Percentiles rank a stretch among this genome's conserved stretches.
phyloP scores from a whole-genome alignment of 2,113 vertebrate species.

The Apodemus speciosus region DNA sequence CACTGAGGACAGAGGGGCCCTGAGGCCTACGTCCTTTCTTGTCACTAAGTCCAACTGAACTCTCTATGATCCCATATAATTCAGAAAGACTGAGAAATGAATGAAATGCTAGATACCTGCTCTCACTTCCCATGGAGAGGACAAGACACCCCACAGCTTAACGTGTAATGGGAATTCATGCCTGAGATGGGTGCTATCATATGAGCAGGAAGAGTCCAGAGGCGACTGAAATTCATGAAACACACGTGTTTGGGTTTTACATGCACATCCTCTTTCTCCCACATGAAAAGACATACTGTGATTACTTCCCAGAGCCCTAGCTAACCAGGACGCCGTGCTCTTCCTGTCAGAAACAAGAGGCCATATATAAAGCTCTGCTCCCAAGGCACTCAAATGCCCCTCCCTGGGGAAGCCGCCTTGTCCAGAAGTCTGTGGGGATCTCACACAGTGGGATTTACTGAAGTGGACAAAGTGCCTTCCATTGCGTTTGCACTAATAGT shows the following conservation, averaged over 20 bases:
- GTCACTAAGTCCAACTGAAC: not conserved
- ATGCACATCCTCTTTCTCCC: not conserved
- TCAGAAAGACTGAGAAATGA: not conserved
- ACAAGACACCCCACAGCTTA: not conserved
- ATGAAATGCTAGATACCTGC: not conserved
- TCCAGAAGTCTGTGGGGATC: not conserved
- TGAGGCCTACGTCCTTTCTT: not conserved
- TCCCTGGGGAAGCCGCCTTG: not conserved
- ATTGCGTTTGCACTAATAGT: not conserved
- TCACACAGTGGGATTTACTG: not conserved
- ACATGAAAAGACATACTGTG: not conserved
- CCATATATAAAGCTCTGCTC: not conserved
- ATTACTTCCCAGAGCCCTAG: not conserved
- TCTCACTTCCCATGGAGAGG: not conserved
- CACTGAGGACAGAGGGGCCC: not conserved
- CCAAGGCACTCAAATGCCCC: not conserved
- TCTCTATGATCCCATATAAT: not conserved
- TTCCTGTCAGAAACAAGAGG: conserved; percentile 1
- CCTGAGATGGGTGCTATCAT: not conserved
- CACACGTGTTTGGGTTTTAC: not conserved
- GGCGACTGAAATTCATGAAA: not conserved
- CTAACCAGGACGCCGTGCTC: not conserved
- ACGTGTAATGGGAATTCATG: not conserved
- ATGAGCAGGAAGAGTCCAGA: not conserved
- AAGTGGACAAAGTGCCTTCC: not conserved